phyloP scores from a whole-genome alignment of 2,797 vertebrate species.

The Dicrostonyx torquatus region DNA sequence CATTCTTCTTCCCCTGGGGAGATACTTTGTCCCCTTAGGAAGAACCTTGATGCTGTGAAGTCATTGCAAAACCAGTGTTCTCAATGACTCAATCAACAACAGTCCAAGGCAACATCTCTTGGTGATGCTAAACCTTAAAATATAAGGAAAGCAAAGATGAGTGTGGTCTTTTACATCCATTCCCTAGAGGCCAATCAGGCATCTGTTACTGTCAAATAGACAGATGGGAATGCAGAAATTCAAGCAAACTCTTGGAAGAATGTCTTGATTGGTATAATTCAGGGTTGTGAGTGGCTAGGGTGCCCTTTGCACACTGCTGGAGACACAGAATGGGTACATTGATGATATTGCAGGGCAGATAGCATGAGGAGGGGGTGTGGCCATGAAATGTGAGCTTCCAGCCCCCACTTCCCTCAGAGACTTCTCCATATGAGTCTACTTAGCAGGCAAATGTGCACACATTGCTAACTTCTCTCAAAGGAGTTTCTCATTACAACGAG shows the following conservation, averaged over 20 bases:
- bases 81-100: neutral
- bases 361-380: neutral
- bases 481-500: neutral
- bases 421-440: neutral
- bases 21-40: neutral
- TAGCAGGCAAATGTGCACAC: neutral
- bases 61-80: neutral
- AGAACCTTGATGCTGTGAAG: neutral
- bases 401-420: neutral
- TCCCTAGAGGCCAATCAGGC: slow-evolving; percentile 3
- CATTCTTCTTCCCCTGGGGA: neutral
- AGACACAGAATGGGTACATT: neutral
- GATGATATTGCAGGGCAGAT: neutral
- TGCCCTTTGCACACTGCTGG: neutral
- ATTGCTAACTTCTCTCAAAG: neutral
- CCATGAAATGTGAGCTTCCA: neutral
- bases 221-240: neutral
- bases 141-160: neutral
- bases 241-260: neutral
- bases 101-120: neutral
- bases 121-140: neutral
- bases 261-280: neutral
- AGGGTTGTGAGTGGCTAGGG: no score
- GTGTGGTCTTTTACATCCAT: neutral
- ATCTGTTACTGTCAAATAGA: neutral